Percentiles rank a stretch among this genome's conserved stretches.
phyloP scores from a whole-genome alignment of 2,113 vertebrate genomes.

The Puma concolor region DNA sequence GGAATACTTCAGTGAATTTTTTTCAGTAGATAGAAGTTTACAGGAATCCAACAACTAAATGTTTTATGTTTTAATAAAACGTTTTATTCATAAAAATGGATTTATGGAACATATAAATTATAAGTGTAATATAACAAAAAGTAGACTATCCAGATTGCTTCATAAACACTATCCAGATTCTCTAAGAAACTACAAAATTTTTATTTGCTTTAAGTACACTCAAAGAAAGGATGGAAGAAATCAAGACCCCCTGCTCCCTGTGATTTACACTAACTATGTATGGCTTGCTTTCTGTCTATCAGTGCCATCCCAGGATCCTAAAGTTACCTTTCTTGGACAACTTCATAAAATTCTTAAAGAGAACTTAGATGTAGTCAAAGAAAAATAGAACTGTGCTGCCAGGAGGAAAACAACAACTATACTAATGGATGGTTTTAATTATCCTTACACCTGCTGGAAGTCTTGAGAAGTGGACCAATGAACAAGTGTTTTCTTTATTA shows the following conservation, averaged over 20 bases:
- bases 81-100: not conserved
- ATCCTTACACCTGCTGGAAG: not conserved
- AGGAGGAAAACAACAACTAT: not conserved
- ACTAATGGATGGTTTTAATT: constrained; percentile 40
- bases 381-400: not conserved
- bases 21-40: not conserved
- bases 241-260: not conserved
- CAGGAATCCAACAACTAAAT: not conserved
- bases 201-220: not conserved
- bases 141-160: not conserved
- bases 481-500: constrained; percentile 5
- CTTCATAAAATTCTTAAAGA: not conserved
- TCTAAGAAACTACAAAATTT: not conserved
- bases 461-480: not conserved
- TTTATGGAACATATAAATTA: not conserved
- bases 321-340: not conserved
- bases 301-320: not conserved
- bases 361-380: not conserved
- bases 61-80: constrained; percentile 10
- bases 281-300: not conserved
- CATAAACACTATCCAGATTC: not conserved
- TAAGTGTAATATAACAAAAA: not conserved
- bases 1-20: not conserved
- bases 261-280: not conserved
- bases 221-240: not conserved